Conservation (phyloP, 2,797 vertebrate species). For the Syngnathus acus region DNA sequence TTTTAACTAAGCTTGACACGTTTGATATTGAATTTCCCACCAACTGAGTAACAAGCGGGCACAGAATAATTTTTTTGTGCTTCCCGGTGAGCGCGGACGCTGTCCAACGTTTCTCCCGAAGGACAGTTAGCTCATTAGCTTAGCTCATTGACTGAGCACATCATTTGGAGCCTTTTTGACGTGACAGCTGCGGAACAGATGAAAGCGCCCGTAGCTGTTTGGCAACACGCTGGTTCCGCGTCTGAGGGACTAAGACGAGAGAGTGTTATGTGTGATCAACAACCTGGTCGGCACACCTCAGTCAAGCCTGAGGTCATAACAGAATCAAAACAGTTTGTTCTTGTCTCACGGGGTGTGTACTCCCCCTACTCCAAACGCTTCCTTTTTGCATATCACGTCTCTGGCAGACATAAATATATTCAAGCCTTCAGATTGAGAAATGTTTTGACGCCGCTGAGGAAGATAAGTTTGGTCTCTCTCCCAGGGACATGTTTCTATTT, state of each 20-base stretch:
- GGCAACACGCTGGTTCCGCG: conserved; percentile 40
- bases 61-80: neutral
- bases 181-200: conserved; percentile 48
- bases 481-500: conserved; percentile 60
- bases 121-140: conserved; percentile 26
- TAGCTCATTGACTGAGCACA: conserved; percentile 39
- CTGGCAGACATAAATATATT: conserved; percentile 25
- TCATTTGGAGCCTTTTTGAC: conserved; percentile 23
- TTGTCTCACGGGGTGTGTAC: conserved; percentile 7
- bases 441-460: conserved; percentile 55
- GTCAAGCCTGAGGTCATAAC: conserved; percentile 17
- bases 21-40: neutral
- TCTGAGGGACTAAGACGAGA: conserved; percentile 25
- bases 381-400: conserved; percentile 35
- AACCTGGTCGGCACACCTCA: conserved; percentile 17
- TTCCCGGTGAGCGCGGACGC: conserved; percentile 13
- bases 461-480: conserved; percentile 60
- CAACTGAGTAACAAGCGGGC: conserved; percentile 6
- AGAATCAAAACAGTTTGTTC: conserved; percentile 19
- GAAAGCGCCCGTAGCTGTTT: conserved; percentile 42
- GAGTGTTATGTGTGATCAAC: conserved; percentile 25
- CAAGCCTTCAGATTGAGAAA: conserved; percentile 51
- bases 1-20: neutral
- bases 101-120: conserved; percentile 20
- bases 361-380: conserved; percentile 13